Evolutionary conservation across 2,113 vertebrate genomes (phyloP).

Genomic region (Struthio camelus): DNA sequence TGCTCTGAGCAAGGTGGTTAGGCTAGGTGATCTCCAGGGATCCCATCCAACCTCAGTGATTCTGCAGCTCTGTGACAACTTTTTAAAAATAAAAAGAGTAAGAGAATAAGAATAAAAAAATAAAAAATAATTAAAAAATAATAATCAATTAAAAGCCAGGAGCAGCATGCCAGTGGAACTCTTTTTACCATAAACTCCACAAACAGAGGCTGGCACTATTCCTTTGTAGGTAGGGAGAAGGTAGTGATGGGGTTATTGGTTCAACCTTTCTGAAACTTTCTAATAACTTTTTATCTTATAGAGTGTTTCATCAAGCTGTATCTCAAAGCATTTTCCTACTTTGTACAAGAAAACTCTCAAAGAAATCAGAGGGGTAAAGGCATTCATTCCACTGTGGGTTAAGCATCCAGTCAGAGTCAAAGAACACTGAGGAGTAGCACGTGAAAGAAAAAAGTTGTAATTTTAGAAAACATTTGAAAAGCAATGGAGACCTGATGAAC

Average conservation of each 20-base stretch:
- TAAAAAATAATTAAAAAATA: too few species aligned
- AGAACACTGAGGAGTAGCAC: neutral
- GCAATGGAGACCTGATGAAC: neutral
- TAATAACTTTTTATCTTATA: neutral
- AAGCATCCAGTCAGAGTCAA: neutral
- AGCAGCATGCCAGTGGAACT: neutral
- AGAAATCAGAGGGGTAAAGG: neutral
- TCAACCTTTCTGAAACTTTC: neutral
- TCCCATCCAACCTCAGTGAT: neutral
- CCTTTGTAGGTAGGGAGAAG: neutral
- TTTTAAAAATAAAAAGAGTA: too few species aligned
- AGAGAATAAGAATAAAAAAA: too few species aligned
- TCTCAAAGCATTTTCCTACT: neutral
- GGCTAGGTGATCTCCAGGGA: neutral
- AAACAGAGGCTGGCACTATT: neutral
- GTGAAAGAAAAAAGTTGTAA: neutral
- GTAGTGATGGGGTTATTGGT: neutral
- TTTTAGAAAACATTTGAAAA: neutral
- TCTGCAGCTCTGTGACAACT: neutral
- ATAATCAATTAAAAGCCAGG: too few species aligned
- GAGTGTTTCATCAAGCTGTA: neutral
- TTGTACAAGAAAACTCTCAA: accelerated
- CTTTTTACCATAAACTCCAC: neutral
- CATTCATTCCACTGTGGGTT: neutral
- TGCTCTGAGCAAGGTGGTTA: neutral